Evolutionary conservation across 2,797 vertebrate species (phyloP).

Genomic region (Liasis olivaceus): DNA sequence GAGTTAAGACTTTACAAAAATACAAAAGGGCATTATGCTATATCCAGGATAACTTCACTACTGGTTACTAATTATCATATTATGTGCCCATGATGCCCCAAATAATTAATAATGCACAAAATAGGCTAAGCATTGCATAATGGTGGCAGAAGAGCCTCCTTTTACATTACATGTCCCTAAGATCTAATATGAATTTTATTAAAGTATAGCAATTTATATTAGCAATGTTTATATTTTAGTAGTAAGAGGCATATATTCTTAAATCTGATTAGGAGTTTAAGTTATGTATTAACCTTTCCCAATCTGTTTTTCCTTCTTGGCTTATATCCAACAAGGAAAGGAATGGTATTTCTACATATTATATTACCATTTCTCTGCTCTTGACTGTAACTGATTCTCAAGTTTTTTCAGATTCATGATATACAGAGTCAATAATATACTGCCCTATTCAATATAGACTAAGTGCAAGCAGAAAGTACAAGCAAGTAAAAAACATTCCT

Average conservation of each 20-base stretch:
- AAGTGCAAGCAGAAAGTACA: not conserved
- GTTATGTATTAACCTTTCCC: not conserved
- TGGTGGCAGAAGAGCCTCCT: not conserved
- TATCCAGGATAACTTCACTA: not conserved
- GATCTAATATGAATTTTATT: not conserved
- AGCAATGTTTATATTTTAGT: not conserved
- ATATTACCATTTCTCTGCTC: not conserved
- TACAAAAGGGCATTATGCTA: not conserved
- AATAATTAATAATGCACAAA: not conserved
- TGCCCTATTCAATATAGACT: not conserved
- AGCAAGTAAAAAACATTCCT: not conserved
- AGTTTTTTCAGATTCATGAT: not conserved
- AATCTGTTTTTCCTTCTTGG: not conserved
- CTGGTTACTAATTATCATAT: not conserved
- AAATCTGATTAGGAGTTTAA: not conserved
- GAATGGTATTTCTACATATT: not conserved
- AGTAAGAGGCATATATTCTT: not conserved
- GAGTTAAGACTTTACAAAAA: not conserved
- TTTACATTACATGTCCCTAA: not conserved
- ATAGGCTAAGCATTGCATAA: not conserved
- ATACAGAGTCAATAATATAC: not conserved
- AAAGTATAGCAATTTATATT: not conserved
- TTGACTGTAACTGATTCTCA: not conserved
- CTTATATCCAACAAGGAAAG: not conserved
- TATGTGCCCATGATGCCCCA: not conserved